phyloP scores from a whole-genome alignment of 2,888 invertebrate species.

The Pseudococcus longispinus region DNA sequence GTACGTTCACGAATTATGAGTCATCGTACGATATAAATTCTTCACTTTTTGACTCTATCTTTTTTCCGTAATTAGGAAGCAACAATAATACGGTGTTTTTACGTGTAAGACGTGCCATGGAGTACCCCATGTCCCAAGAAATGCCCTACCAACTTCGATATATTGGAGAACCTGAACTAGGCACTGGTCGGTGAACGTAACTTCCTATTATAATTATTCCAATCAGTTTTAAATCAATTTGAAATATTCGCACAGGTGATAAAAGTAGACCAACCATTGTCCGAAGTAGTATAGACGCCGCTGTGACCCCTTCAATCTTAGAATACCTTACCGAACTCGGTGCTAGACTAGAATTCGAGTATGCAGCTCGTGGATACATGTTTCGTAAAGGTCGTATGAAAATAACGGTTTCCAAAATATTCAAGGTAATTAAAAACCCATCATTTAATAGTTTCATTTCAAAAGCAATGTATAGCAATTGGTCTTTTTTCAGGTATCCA shows the following conservation, averaged over 20 bases:
- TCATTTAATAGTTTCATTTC: background rate
- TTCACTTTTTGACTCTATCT: background rate
- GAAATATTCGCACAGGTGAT: conserved; percentile 59
- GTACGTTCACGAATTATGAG: conserved; percentile 62
- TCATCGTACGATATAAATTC: background rate
- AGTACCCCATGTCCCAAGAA: conserved; percentile 70
- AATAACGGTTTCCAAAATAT: conserved; percentile 93
- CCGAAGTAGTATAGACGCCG: conserved; percentile 90
- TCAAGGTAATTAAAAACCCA: conserved; percentile 67
- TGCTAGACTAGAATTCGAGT: conserved; percentile 90
- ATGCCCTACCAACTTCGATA: conserved; percentile 91
- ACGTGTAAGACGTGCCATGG: conserved; percentile 82
- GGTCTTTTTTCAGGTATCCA: conserved; percentile 7
- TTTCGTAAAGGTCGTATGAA: conserved; percentile 97
- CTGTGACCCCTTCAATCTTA: conserved; percentile 86
- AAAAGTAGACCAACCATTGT: conserved; percentile 89
- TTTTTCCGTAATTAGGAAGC: conserved; percentile 57
- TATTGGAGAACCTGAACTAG: conserved; percentile 88
- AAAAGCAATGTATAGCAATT: too few relatives aligned
- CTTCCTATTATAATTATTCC: background rate
- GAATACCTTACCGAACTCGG: conserved; percentile 93
- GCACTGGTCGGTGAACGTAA: conserved; percentile 56
- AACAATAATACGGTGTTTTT: conserved; percentile 68
- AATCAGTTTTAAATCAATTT: background rate
- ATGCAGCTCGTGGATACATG: conserved; percentile 90